phyloP scores from a whole-genome alignment of 1,140 invertebrate genomes.

The Oncopeltus fasciatus region DNA sequence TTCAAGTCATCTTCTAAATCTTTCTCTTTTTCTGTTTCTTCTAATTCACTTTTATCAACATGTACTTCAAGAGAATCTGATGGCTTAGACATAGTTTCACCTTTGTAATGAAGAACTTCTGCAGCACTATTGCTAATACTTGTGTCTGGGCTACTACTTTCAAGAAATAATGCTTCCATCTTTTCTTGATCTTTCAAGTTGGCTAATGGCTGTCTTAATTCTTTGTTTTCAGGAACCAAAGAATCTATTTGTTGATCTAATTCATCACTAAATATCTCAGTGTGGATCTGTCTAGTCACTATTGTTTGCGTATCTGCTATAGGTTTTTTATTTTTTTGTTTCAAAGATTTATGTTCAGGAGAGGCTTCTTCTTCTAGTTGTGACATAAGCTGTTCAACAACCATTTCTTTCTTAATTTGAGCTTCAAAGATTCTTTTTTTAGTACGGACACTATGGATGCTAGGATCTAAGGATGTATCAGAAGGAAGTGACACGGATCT shows the following conservation, averaged over 20 bases:
- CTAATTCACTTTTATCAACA: constrained; percentile 37
- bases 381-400: constrained; percentile 32
- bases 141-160: neutral
- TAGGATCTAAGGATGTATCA: constrained; percentile 30
- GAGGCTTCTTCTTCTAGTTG: constrained; percentile 36
- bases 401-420: constrained; percentile 36
- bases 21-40: constrained; percentile 33
- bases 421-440: constrained; percentile 35
- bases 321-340: constrained; percentile 20
- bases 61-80: constrained; percentile 34
- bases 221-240: constrained; percentile 25
- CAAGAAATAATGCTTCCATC: neutral
- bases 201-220: constrained; percentile 15
- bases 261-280: constrained; percentile 30
- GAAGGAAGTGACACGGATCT: constrained; percentile 34
- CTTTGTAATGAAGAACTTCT: constrained; percentile 27
- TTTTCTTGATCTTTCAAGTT: constrained; percentile 8
- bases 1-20: constrained; percentile 30
- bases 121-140: constrained; percentile 13
- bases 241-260: constrained; percentile 31
- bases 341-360: constrained; percentile 32
- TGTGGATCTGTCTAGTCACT: constrained; percentile 29
- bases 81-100: constrained; percentile 29
- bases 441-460: constrained; percentile 26
- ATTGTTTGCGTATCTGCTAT: constrained; percentile 27